These are phyloP conservation scores for Porites cylindrica DNA, from an alignment of 92 coral and sea anemone genomes.

Conservation along the genomic window DNA sequence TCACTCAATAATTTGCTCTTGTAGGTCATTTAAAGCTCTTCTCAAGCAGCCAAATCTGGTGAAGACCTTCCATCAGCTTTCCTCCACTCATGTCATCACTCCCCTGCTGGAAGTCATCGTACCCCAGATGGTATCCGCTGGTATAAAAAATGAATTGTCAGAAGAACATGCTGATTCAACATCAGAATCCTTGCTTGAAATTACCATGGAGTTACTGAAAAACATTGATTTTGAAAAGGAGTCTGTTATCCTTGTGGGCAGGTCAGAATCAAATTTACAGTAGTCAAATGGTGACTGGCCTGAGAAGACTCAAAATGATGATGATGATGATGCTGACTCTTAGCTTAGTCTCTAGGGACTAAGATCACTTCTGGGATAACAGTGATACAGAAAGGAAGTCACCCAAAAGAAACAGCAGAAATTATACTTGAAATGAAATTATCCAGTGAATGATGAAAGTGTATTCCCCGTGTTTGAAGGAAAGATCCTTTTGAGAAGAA, in stretches of 20 bases:
- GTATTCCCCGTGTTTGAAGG: constrained; percentile 50
- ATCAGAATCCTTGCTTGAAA: constrained; percentile 15
- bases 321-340: neutral
- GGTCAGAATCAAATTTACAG: constrained; percentile 27
- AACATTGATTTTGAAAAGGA: constrained; percentile 59
- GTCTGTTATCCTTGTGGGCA: constrained; percentile 38
- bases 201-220: constrained; percentile 33
- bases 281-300: neutral
- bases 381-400: too few relatives aligned
- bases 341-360: neutral
- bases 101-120: constrained; percentile 76
- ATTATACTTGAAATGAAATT: neutral
- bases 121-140: constrained; percentile 74
- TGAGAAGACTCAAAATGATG: neutral
- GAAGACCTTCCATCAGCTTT: constrained; percentile 59
- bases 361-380: too few relatives aligned
- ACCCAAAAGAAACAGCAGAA: neutral
- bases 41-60: constrained; percentile 63
- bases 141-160: constrained; percentile 40
- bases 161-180: constrained; percentile 14
- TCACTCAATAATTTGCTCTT: neutral
- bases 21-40: constrained; percentile 76
- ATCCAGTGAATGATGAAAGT: constrained; percentile 44
- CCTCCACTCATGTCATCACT: constrained; percentile 64
- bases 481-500: constrained; percentile 13